phyloP scores from a whole-genome alignment of 2,113 vertebrate species.

The Scartelaos histophorus region DNA sequence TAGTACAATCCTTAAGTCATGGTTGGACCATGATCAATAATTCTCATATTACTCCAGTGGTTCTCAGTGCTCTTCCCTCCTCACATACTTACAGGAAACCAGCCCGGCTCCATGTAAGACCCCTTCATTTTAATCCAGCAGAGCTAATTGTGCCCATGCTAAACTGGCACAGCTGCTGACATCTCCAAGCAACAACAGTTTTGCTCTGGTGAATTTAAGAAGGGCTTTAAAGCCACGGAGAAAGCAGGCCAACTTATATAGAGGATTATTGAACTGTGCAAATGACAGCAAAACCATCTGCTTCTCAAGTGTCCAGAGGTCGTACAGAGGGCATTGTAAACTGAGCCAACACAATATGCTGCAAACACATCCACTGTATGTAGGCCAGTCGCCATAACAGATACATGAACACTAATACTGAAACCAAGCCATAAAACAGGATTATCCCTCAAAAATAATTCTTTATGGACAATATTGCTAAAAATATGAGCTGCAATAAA shows the following conservation, averaged over 20 bases:
- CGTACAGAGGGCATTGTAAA: neutral
- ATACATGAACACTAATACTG: too few species aligned
- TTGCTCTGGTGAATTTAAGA: neutral
- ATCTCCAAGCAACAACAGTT: conserved; percentile 10
- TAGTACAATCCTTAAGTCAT: neutral
- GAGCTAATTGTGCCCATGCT: conserved; percentile 9
- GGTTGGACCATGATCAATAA: conserved; percentile 35
- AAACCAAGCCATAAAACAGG: too few species aligned
- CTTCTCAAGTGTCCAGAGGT: neutral
- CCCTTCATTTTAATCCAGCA: conserved; percentile 8
- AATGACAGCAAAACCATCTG: neutral
- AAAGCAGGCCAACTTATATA: neutral
- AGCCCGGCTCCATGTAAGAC: neutral
- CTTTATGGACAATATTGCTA: too few species aligned
- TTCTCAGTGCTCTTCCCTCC: conserved; percentile 29
- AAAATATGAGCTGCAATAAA: too few species aligned
- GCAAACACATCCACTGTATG: neutral
- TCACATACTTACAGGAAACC: conserved; percentile 10
- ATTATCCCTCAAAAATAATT: too few species aligned
- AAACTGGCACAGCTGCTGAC: conserved; percentile 17
- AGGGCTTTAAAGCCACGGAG: neutral
- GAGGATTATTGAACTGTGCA: neutral
- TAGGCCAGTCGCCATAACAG: neutral
- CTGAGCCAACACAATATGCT: conserved; percentile 9
- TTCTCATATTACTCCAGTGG: conserved; percentile 2